Conservation (phyloP, 1,140 invertebrate species). For the Belonocnema kinseyi region DNA sequence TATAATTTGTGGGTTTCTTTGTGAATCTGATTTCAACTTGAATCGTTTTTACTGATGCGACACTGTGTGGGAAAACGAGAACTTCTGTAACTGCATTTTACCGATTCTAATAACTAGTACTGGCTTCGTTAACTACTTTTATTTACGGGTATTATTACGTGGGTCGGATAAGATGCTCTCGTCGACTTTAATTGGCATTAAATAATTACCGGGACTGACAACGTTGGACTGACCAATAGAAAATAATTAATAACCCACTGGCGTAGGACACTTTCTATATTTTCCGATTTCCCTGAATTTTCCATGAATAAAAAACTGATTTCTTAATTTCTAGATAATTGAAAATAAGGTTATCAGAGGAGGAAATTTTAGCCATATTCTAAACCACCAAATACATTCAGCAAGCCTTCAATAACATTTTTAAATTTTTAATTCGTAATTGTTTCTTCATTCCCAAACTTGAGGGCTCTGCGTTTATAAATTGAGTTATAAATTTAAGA, state of each 20-base stretch:
- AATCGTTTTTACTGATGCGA: not conserved
- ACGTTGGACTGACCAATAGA: conserved; percentile 18
- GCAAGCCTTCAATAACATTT: no score
- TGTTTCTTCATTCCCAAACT: no score
- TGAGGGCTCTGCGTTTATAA: not conserved
- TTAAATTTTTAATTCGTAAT: no score
- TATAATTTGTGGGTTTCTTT: not conserved
- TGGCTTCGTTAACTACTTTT: conserved; percentile 27
- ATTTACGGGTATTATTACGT: conserved; percentile 29
- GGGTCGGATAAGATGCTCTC: conserved; percentile 10
- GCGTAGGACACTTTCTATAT: conserved; percentile 1
- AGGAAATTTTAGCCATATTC: not conserved
- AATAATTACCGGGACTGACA: conserved; percentile 29
- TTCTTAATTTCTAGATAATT: not conserved
- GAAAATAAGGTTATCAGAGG: not conserved
- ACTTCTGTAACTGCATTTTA: not conserved
- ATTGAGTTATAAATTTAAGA: no score
- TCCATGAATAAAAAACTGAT: not conserved
- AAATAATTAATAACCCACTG: conserved; percentile 16
- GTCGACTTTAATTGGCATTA: conserved; percentile 24
- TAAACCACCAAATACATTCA: no score
- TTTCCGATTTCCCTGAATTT: not conserved
- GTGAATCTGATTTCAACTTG: not conserved
- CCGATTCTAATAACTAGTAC: conserved; percentile 20
- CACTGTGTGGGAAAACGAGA: not conserved